Evolutionary conservation across 2,888 invertebrate species (phyloP).

Genomic region (Lysandra coridon): DNA sequence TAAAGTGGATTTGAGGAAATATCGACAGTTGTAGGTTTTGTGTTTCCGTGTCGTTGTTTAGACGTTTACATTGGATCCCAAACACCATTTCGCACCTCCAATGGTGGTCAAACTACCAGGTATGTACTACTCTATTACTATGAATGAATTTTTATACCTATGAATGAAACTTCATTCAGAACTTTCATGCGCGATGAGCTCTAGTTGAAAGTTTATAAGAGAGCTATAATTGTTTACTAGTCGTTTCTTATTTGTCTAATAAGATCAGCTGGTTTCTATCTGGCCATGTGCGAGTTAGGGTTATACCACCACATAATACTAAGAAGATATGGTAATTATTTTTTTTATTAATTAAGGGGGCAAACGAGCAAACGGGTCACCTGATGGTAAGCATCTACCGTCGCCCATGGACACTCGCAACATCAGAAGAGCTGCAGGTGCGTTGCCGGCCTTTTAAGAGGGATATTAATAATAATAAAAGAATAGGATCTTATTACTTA

Average conservation of each 20-base stretch:
- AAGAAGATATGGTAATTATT: too few relatives aligned
- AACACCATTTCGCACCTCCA: slow-evolving; percentile 70
- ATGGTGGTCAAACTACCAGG: slow-evolving; percentile 80
- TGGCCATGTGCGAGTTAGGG: slow-evolving; percentile 4
- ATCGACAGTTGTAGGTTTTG: slow-evolving; percentile 74
- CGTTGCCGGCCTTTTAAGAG: too few relatives aligned
- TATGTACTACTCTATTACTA: slow-evolving; percentile 47
- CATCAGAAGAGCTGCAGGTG: too few relatives aligned
- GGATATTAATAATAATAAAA: too few relatives aligned
- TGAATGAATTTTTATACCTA: neutral
- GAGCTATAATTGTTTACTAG: neutral
- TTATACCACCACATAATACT: neutral
- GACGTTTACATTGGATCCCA: slow-evolving; percentile 79
- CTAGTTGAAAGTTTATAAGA: neutral
- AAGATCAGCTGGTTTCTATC: slow-evolving; percentile 21
- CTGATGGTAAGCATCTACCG: too few relatives aligned
- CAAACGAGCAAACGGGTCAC: too few relatives aligned
- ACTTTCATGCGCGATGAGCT: neutral
- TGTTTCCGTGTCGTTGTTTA: slow-evolving; percentile 73
- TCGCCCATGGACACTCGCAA: too few relatives aligned
- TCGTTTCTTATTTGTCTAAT: slow-evolving; percentile 3
- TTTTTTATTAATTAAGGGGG: too few relatives aligned
- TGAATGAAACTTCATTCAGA: slow-evolving; percentile 29
- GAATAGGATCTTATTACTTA: too few relatives aligned
- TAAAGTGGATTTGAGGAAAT: slow-evolving; percentile 79